Evolutionary conservation across 2,888 invertebrate species (phyloP).

Genomic region (Stenurella melanura): DNA sequence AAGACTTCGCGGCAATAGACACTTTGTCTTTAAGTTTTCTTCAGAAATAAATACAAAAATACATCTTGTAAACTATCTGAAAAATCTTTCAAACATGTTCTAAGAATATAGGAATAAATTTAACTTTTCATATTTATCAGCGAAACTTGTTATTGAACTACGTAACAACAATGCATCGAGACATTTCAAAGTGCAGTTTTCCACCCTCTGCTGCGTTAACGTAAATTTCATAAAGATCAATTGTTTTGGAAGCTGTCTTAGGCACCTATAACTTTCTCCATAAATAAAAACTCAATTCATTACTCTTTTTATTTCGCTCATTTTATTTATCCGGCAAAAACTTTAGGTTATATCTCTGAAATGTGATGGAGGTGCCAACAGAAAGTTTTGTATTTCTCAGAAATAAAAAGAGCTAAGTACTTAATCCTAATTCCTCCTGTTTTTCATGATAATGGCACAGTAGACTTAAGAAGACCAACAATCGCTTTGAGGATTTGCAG

Average conservation of each 20-base stretch:
- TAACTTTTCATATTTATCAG: background rate
- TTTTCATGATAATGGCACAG: background rate
- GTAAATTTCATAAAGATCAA: slow-evolving; percentile 30
- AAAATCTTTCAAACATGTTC: background rate
- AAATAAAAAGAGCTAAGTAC: slow-evolving; percentile 7
- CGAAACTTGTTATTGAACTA: background rate
- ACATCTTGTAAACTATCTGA: background rate
- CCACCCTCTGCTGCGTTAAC: slow-evolving; percentile 9
- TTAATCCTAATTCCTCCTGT: slow-evolving; percentile 2
- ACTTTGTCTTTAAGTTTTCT: too few species aligned
- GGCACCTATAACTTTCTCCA: slow-evolving; percentile 37
- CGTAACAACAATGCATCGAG: background rate
- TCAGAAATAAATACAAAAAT: too few species aligned
- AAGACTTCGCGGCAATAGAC: too few species aligned
- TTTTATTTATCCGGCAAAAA: slow-evolving; percentile 32
- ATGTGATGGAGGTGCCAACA: slow-evolving; percentile 4
- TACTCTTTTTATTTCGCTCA: slow-evolving; percentile 33
- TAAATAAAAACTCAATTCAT: slow-evolving; percentile 37
- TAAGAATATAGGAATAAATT: background rate
- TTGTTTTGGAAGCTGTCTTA: slow-evolving; percentile 19
- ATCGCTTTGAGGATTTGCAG: background rate
- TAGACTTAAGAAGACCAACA: slow-evolving; percentile 8
- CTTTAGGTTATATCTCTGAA: slow-evolving; percentile 32
- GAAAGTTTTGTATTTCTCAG: slow-evolving; percentile 22
- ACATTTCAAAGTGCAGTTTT: background rate